Evolutionary conservation across 2,888 invertebrate genomes (phyloP).

Genomic region (Escarpia spicata): DNA sequence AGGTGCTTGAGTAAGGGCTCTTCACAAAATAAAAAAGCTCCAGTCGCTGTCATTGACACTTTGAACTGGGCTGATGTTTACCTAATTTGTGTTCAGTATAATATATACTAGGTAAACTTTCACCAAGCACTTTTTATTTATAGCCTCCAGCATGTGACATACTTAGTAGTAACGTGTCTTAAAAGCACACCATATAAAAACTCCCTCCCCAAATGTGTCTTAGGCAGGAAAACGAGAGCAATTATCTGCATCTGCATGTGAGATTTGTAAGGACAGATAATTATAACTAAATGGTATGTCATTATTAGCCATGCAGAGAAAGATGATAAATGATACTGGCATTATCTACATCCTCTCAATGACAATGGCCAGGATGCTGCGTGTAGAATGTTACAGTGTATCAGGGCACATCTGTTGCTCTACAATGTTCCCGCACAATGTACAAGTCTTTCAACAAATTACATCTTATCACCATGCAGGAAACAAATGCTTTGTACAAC

Average conservation of each 20-base stretch:
- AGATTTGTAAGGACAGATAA: slow-evolving; percentile 4
- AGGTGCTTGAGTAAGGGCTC: background rate
- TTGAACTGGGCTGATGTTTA: background rate
- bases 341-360: background rate
- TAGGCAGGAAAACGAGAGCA: background rate
- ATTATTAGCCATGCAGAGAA: background rate
- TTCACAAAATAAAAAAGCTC: background rate
- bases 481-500: too few species aligned
- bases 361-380: background rate
- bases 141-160: background rate
- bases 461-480: background rate
- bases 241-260: background rate
- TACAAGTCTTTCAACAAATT: background rate
- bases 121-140: background rate
- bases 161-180: background rate
- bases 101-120: background rate
- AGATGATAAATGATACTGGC: background rate
- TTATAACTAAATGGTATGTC: background rate
- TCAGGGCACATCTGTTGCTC: background rate
- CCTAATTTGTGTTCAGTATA: background rate
- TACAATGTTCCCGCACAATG: background rate
- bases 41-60: background rate
- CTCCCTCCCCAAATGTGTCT: background rate
- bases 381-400: background rate
- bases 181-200: background rate